Evolutionary conservation across 2,797 vertebrate species (phyloP).

Genomic region (Enteromius argenteus): DNA sequence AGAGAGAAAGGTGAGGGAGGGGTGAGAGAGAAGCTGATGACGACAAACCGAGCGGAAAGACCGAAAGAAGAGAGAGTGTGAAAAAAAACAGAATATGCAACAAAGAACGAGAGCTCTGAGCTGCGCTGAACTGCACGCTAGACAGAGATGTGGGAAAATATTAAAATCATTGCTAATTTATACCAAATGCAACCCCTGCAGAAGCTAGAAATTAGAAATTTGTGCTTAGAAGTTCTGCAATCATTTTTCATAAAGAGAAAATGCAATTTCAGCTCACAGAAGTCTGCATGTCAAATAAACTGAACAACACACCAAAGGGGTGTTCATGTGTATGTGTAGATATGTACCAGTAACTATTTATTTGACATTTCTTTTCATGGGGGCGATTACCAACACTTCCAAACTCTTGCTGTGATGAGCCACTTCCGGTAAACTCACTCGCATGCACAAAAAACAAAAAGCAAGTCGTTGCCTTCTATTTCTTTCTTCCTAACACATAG

Average conservation of each 20-base stretch:
- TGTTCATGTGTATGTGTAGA: slow-evolving; percentile 40
- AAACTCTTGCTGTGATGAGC: slow-evolving; percentile 50
- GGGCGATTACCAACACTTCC: slow-evolving; percentile 43
- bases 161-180: slow-evolving; percentile 60
- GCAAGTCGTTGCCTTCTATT: slow-evolving; percentile 14
- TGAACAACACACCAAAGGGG: background rate
- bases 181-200: slow-evolving; percentile 16
- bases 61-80: slow-evolving; percentile 31
- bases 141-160: slow-evolving; percentile 56
- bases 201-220: slow-evolving; percentile 9
- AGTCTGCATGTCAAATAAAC: slow-evolving; percentile 31
- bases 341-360: slow-evolving; percentile 24
- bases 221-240: slow-evolving; percentile 23
- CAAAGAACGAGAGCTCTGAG: slow-evolving; percentile 24
- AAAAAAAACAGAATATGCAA: slow-evolving; percentile 17
- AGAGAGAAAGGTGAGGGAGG: slow-evolving; percentile 8
- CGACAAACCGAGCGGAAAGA: slow-evolving; percentile 41
- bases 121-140: slow-evolving; percentile 18
- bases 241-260: slow-evolving; percentile 9
- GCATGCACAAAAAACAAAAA: background rate
- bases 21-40: slow-evolving; percentile 50
- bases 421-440: slow-evolving; percentile 49
- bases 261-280: slow-evolving; percentile 12
- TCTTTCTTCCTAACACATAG: slow-evolving; percentile 41
- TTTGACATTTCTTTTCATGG: slow-evolving; percentile 50